phyloP scores from a whole-genome alignment of 1,140 invertebrate species.

The Aphelenchoides besseyi region DNA sequence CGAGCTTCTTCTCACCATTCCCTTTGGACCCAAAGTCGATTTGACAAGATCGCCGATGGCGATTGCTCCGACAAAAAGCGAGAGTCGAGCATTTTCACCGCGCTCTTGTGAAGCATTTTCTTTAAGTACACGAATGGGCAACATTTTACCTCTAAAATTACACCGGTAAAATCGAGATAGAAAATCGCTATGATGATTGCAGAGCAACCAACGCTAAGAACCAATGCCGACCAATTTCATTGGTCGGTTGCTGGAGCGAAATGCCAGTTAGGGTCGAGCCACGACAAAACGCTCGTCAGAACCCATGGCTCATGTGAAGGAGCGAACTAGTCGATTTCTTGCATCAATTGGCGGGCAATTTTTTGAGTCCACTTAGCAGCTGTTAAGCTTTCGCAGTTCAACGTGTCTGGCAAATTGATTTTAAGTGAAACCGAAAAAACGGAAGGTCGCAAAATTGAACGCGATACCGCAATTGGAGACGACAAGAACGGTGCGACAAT shows the following conservation, averaged over 20 bases:
- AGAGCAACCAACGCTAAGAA: not conserved
- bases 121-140: conserved; percentile 73
- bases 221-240: not conserved
- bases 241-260: no score
- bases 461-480: conserved; percentile 9
- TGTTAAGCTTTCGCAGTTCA: no score
- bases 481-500: conserved; percentile 6
- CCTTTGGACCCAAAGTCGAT: conserved; percentile 95
- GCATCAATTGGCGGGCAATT: no score
- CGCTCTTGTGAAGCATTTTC: conserved; percentile 95
- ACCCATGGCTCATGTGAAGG: no score
- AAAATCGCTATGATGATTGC: no score
- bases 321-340: no score
- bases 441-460: no score
- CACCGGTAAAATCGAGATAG: not conserved
- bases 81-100: conserved; percentile 76
- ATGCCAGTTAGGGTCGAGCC: not conserved
- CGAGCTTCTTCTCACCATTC: conserved; percentile 85
- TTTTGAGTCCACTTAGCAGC: no score
- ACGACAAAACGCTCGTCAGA: no score
- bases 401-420: no score
- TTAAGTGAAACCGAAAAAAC: no score
- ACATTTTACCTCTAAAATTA: conserved; percentile 28
- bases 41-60: conserved; percentile 97
- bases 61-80: conserved; percentile 94